phyloP scores from a whole-genome alignment of 2,888 invertebrate genomes.

The Lingula anatina region DNA sequence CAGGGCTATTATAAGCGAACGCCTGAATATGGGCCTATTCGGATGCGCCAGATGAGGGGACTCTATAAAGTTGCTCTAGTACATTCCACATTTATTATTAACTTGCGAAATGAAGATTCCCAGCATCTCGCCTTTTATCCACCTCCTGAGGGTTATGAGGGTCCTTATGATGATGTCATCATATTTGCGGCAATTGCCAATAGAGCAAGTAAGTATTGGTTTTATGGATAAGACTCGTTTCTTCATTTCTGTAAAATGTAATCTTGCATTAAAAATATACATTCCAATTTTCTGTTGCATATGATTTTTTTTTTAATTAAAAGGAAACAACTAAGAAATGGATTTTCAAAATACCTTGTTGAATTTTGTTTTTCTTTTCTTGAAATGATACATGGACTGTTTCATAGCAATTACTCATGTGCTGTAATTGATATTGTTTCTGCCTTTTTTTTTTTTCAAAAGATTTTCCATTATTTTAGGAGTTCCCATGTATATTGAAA shows the following conservation, averaged over 20 bases:
- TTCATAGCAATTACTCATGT: no score
- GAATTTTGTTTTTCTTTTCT: no score
- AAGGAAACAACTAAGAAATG: no score
- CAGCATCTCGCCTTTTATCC: slow-evolving; percentile 71
- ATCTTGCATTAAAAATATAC: no score
- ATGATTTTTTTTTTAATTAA: no score
- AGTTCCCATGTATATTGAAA: slow-evolving; percentile 70
- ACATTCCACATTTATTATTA: slow-evolving; percentile 78
- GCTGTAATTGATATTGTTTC: no score
- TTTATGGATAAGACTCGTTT: no score
- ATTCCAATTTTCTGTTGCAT: no score
- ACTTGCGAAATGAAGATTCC: slow-evolving; percentile 61
- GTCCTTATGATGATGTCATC: slow-evolving; percentile 88
- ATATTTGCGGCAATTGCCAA: slow-evolving; percentile 81
- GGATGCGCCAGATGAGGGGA: slow-evolving; percentile 62
- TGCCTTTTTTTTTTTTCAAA: slow-evolving; percentile 3
- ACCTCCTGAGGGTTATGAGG: slow-evolving; percentile 59
- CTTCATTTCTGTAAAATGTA: no score
- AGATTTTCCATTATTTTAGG: slow-evolving; percentile 49
- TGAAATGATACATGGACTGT: no score
- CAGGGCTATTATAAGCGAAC: slow-evolving; percentile 71
- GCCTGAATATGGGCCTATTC: slow-evolving; percentile 76
- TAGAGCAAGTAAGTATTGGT: slow-evolving; percentile 58
- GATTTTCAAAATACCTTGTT: no score
- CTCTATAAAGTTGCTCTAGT: slow-evolving; percentile 86